Conservation (phyloP, 2,797 vertebrate genomes). For the Lates japonicus region DNA sequence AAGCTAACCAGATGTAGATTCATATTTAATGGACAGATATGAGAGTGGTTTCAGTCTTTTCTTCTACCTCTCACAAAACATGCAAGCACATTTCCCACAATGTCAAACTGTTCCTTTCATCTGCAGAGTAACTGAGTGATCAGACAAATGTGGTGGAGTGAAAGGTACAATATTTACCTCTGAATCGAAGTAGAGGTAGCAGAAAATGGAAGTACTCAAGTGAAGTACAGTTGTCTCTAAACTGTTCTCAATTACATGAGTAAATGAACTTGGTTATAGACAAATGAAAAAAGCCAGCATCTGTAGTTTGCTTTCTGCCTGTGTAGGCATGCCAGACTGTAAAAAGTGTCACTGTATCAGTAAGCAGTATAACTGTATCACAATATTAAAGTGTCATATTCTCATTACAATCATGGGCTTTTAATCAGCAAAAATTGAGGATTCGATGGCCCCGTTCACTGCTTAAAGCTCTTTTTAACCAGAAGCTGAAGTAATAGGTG, state of each 20-base stretch:
- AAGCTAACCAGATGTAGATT: neutral
- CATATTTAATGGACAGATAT: slow-evolving; percentile 2
- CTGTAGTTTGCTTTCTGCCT: neutral
- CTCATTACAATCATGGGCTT: slow-evolving; percentile 9
- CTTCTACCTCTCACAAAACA: neutral
- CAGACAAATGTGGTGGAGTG: neutral
- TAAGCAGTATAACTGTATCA: neutral
- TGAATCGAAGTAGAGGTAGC: neutral
- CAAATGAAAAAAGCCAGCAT: neutral
- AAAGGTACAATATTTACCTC: neutral
- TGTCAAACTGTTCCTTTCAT: neutral
- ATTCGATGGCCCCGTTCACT: slow-evolving; percentile 36
- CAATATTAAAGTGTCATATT: slow-evolving; percentile 1
- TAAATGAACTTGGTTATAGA: neutral
- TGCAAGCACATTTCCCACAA: neutral
- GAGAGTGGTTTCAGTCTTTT: neutral
- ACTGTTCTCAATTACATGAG: neutral
- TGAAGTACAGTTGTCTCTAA: neutral
- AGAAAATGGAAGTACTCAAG: neutral
- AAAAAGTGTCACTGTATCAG: slow-evolving; percentile 2
- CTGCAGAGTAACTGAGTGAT: neutral
- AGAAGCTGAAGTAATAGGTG: slow-evolving; percentile 58
- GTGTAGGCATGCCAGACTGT: neutral
- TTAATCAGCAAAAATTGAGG: slow-evolving; percentile 23
- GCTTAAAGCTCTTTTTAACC: slow-evolving; percentile 45